Conservation (phyloP, 2,888 invertebrate genomes). For the Pheosia tremula region DNA sequence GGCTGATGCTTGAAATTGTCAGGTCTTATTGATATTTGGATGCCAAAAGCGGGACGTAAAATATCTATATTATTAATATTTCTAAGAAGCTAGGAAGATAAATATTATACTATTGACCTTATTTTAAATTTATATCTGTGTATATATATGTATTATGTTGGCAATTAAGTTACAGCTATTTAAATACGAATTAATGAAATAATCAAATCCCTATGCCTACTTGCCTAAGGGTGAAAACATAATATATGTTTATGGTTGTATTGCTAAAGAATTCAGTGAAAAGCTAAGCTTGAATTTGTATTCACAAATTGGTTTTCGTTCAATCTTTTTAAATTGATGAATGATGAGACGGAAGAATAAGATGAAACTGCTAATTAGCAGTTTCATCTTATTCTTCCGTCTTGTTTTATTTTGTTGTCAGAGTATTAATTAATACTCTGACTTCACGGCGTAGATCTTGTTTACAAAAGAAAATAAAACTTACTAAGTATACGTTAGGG, state of each 20-base stretch:
- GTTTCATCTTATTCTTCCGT: too few species aligned
- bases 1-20: background rate
- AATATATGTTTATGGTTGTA: background rate
- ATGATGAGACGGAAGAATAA: too few species aligned
- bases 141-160: background rate
- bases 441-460: too few species aligned
- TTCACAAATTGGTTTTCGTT: background rate
- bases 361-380: too few species aligned
- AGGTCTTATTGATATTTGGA: background rate
- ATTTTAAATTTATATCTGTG: too few species aligned
- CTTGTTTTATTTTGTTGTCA: too few species aligned
- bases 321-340: too few species aligned
- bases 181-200: background rate
- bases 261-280: background rate
- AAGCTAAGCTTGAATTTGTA: background rate
- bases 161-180: background rate
- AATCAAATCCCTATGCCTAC: background rate
- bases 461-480: too few species aligned
- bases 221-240: background rate
- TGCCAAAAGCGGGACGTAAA: background rate
- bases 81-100: too few species aligned
- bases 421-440: too few species aligned
- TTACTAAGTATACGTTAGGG: slow-evolving; percentile 3
- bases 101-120: too few species aligned
- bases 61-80: background rate